A percentile compares a stretch with the other conserved stretches of the same genome.
Conservation (phyloP, 37 sponge, comb jelly and placozoan species). For the Bolinopsis microptera region DNA sequence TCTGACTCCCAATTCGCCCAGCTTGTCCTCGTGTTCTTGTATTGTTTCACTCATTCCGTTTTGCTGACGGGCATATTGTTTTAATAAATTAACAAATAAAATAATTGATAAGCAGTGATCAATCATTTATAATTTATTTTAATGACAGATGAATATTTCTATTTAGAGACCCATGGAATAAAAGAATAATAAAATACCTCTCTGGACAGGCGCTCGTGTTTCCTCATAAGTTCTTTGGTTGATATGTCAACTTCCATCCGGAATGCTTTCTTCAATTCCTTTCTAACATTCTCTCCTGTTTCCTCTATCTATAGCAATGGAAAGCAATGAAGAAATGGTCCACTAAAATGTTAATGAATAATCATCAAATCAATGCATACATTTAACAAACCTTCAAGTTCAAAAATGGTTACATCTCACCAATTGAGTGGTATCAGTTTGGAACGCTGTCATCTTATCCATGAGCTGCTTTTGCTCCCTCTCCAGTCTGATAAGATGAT, state of each 20-base stretch:
- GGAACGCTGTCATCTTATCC: constrained; percentile 47
- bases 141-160: too few species aligned
- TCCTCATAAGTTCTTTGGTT: constrained; percentile 60
- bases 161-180: too few species aligned
- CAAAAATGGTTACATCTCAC: too few species aligned
- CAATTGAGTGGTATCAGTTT: constrained; percentile 41
- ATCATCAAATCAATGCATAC: too few species aligned
- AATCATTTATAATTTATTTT: too few species aligned
- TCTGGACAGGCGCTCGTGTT: constrained; percentile 43
- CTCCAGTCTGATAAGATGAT: constrained; percentile 44
- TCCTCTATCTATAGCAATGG: constrained; percentile 29
- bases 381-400: too few species aligned
- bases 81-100: not conserved
- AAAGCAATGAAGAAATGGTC: not conserved
- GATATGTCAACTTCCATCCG: constrained; percentile 61
- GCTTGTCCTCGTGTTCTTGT: not conserved
- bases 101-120: too few species aligned
- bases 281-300: constrained; percentile 29
- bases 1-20: constrained; percentile 12
- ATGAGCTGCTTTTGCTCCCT: constrained; percentile 57
- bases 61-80: not conserved
- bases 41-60: constrained; percentile 45
- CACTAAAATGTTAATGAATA: not conserved
- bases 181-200: too few species aligned
- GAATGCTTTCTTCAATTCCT: constrained; percentile 62